Percentiles rank a stretch among this genome's conserved stretches.
phyloP scores from a whole-genome alignment of 2,113 vertebrate genomes.

The Puntigrus tetrazona region DNA sequence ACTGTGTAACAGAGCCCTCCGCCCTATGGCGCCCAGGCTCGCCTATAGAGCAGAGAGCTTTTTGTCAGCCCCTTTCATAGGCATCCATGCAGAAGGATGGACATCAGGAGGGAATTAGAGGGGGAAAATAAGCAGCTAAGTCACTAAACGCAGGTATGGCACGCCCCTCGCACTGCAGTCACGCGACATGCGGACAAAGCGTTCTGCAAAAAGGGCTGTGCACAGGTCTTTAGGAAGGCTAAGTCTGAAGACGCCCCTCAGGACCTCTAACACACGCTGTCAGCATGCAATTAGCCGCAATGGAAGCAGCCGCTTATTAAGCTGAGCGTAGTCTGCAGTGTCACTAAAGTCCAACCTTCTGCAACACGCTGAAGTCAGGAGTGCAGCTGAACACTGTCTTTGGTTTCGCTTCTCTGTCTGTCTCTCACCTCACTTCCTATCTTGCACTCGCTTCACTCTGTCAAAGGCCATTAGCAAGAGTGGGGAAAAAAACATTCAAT shows the following conservation, averaged over 20 bases:
- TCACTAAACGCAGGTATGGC: slow-evolving; percentile 33
- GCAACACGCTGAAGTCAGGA: neutral
- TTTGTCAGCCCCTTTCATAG: slow-evolving; percentile 69
- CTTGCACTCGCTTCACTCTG: neutral
- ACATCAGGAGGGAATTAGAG: slow-evolving; percentile 77
- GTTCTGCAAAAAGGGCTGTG: neutral
- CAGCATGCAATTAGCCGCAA: slow-evolving; percentile 15
- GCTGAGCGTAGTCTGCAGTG: neutral
- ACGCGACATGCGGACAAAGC: neutral
- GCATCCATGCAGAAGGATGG: slow-evolving; percentile 75
- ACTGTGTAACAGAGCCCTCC: slow-evolving; percentile 66
- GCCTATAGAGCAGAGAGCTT: slow-evolving; percentile 66
- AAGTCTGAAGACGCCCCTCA: slow-evolving; percentile 1
- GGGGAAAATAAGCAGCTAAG: slow-evolving; percentile 71
- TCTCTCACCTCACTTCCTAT: neutral
- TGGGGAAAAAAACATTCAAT: neutral
- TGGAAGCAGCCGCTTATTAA: neutral
- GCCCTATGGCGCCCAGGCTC: slow-evolving; percentile 57
- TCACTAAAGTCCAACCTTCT: too few relatives aligned
- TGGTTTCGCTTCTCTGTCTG: neutral
- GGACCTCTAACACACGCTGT: neutral
- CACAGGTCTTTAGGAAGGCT: slow-evolving; percentile 20
- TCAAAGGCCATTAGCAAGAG: neutral
- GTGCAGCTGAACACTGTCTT: neutral
- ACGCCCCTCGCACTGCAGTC: slow-evolving; percentile 7